A percentile compares a stretch with the other conserved stretches of the same genome.
phyloP scores from a whole-genome alignment of 30 jellyfish, hydroid and myxozoan genomes.

The Pelagia noctiluca region DNA sequence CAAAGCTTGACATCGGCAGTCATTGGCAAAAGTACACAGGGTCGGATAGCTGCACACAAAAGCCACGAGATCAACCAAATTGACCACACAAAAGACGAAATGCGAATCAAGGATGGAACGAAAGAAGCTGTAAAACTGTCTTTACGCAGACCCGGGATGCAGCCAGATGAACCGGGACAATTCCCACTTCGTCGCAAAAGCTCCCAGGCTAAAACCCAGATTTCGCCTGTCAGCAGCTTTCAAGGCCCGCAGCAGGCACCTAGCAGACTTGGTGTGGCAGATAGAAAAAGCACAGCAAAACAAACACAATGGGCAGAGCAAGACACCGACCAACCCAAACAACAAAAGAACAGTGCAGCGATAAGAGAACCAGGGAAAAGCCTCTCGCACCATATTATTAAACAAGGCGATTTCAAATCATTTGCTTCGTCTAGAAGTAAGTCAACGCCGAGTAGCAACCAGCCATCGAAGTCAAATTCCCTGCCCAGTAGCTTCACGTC shows the following conservation, averaged over 20 bases:
- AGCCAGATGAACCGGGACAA: slow-evolving; percentile 50
- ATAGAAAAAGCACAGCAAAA: slow-evolving; percentile 64
- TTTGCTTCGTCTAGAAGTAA: slow-evolving; percentile 53
- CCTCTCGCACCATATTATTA: slow-evolving; percentile 25
- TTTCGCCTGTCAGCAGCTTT: slow-evolving; percentile 60
- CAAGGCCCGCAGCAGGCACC: slow-evolving; percentile 53
- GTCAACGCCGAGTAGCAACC: slow-evolving; percentile 24
- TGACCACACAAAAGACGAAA: slow-evolving; percentile 73
- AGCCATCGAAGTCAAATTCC: slow-evolving; percentile 42
- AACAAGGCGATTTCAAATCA: slow-evolving; percentile 44
- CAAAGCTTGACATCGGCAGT: slow-evolving; percentile 41
- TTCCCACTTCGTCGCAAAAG: slow-evolving; percentile 70
- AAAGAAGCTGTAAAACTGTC: slow-evolving; percentile 26
- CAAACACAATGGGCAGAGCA: slow-evolving; percentile 65
- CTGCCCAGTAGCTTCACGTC: not conserved
- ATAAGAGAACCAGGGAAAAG: slow-evolving; percentile 33
- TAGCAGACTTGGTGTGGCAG: slow-evolving; percentile 71
- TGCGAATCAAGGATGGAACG: slow-evolving; percentile 24
- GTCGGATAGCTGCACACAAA: slow-evolving; percentile 63
- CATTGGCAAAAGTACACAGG: slow-evolving; percentile 45
- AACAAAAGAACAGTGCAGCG: slow-evolving; percentile 57
- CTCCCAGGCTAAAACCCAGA: slow-evolving; percentile 54
- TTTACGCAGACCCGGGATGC: slow-evolving; percentile 61
- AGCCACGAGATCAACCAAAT: slow-evolving; percentile 72
- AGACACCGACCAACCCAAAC: slow-evolving; percentile 45